phyloP scores from a whole-genome alignment of 2,113 vertebrate species.

The Callipepla californica region DNA sequence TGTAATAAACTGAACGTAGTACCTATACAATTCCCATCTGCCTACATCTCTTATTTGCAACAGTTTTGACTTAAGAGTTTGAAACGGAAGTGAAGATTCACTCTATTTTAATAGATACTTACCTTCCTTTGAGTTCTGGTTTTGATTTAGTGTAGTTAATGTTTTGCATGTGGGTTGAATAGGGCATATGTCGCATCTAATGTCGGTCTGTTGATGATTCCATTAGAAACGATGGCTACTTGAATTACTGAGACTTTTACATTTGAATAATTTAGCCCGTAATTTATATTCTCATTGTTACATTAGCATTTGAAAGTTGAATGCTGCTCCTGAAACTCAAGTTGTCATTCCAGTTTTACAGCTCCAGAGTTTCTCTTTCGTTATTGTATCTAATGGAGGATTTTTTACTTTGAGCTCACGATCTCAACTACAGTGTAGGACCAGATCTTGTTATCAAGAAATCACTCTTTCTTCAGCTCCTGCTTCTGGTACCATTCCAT shows the following conservation, averaged over 20 bases:
- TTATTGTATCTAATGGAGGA: background rate
- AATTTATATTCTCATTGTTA: constrained; percentile 37
- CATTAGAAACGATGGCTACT: background rate
- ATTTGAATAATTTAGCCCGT: constrained; percentile 8
- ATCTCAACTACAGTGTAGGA: background rate
- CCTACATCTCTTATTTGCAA: background rate
- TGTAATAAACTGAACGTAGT: too few species aligned
- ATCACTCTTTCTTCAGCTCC: background rate
- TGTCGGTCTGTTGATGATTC: background rate
- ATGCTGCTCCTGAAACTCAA: constrained; percentile 15
- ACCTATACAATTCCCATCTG: background rate
- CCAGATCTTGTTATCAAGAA: background rate
- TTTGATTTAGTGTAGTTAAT: constrained; percentile 33
- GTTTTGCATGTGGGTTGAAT: constrained; percentile 8
- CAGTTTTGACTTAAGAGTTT: background rate
- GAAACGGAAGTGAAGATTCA: background rate
- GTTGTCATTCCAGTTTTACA: constrained; percentile 40
- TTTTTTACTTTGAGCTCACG: constrained; percentile 30
- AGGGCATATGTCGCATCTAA: background rate
- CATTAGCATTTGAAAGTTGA: constrained; percentile 20
- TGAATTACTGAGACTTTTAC: background rate
- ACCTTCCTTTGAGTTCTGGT: constrained; percentile 6
- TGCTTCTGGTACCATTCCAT: background rate
- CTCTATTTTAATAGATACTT: constrained; percentile 2
- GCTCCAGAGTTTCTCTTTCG: constrained; percentile 21